Percentiles rank a stretch among this genome's conserved stretches.
Evolutionary conservation across 1,140 invertebrate species (phyloP).

Genomic region (Helicoverpa armigera): DNA sequence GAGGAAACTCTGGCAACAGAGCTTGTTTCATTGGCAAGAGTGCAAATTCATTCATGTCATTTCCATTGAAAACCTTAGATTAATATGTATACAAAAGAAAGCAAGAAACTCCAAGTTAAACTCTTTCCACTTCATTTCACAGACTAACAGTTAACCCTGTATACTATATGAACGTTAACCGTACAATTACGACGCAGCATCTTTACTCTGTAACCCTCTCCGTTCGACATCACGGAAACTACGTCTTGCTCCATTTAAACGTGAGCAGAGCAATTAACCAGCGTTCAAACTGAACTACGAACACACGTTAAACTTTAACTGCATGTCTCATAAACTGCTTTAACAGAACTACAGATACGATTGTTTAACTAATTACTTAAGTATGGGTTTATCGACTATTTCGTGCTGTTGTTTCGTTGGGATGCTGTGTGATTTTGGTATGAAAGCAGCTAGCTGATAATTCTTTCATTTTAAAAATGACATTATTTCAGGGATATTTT

Average conservation of each 20-base stretch:
- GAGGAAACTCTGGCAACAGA: too few species aligned
- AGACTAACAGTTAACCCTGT: neutral
- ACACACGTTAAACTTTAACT: slow-evolving; percentile 36
- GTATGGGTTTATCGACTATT: slow-evolving; percentile 22
- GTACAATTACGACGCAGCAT: slow-evolving; percentile 12
- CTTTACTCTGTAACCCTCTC: slow-evolving; percentile 2
- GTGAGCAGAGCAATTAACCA: slow-evolving; percentile 29
- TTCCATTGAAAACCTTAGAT: too few species aligned
- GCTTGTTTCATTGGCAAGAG: too few species aligned
- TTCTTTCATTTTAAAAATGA: too few species aligned
- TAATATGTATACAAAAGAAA: too few species aligned
- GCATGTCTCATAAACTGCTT: slow-evolving; percentile 42
- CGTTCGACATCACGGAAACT: slow-evolving; percentile 19
- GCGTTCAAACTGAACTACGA: slow-evolving; percentile 38
- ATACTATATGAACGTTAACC: neutral
- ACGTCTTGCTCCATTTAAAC: slow-evolving; percentile 35
- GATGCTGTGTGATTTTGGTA: neutral
- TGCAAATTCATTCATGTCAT: too few species aligned
- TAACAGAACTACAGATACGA: slow-evolving; percentile 18
- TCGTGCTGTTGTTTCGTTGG: neutral
- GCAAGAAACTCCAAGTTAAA: too few species aligned
- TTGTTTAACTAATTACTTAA: slow-evolving; percentile 36
- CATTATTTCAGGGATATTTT: too few species aligned
- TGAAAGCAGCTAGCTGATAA: neutral
- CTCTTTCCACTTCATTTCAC: too few species aligned